Percentiles rank a stretch among this genome's conserved stretches.
These are phyloP conservation scores for Zygaena filipendulae DNA, from an alignment of 2,888 invertebrate species.

Conservation along the genomic window DNA sequence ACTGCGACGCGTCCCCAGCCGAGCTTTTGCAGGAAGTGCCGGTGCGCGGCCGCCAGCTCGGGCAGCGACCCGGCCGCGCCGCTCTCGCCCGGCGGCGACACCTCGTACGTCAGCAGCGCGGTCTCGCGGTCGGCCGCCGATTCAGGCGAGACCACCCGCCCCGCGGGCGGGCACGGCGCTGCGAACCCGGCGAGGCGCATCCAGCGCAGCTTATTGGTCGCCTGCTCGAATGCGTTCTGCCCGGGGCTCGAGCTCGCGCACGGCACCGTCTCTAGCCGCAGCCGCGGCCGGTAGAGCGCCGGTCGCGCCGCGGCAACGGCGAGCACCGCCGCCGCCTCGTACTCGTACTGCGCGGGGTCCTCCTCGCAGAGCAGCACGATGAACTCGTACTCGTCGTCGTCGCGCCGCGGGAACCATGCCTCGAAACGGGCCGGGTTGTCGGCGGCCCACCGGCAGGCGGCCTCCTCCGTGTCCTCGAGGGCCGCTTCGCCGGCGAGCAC, in stretches of 20 bases:
- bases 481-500: conserved; percentile 5
- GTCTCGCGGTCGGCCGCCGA: conserved; percentile 6
- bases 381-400: not conserved
- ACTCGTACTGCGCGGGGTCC: conserved; percentile 10
- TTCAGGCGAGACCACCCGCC: too few relatives aligned
- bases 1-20: conserved; percentile 80
- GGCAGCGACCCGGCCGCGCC: conserved; percentile 15
- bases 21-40: conserved; percentile 15
- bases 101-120: conserved; percentile 18
- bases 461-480: conserved; percentile 9
- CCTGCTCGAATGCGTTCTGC: not conserved
- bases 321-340: not conserved
- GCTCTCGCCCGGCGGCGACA: conserved; percentile 12
- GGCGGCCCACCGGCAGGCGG: conserved; percentile 18
- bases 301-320: not conserved
- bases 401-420: conserved; percentile 5
- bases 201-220: too few relatives aligned
- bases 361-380: conserved; percentile 15
- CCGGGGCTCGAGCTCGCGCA: conserved; percentile 5
- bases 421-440: not conserved
- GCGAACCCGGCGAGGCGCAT: conserved; percentile 15
- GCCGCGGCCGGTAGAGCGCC: conserved; percentile 2
- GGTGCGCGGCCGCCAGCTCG: conserved; percentile 17
- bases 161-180: conserved; percentile 13
- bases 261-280: too few relatives aligned